Base-by-base conservation (phyloP, 1,140 invertebrate genomes). In the Drosophila bocki region DNA sequence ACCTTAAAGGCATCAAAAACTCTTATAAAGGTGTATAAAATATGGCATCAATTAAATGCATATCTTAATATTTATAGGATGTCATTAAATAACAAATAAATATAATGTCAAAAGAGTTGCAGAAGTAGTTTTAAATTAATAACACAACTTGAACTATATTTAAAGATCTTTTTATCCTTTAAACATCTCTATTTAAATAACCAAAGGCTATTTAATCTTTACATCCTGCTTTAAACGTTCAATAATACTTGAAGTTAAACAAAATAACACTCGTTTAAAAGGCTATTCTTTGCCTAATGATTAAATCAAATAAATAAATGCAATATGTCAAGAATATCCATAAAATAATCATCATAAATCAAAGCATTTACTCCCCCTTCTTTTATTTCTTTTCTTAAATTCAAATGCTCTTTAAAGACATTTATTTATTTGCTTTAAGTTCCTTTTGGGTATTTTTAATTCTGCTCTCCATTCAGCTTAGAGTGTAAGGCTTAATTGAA, bases 401-500 rank as follows among this genome's bases (percentile, higher is more conserved):
- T 17, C 17, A 37, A 22, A 2, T 6, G 12, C 33, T 15, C 4
- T 19, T 37, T 54, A 11, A 54, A n/a, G 8, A 1, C 12, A 22
- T 9, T 22, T 37, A 53, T 19, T 22, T 17, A 54, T 37, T 54
- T 22, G 12, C 19, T 11, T 26, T 11, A 6, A 26, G 17, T 39
- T 56, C 17, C 17, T 22, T 44, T 61, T 17, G 32, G 26, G 22
- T 13, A n/a, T 9, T 8, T 59, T 19, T 3, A 19, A 32, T 19
- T 12, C 12, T n/a, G 22, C 9, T 33, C 29, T 6, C 0, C 3
- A 5, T 61, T 7, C 2, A 13, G 33, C 11, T 17, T 41, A 6
- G 13, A 54, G 15, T 37, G 3, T 26, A 39, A 39, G 26, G 29
- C 32, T 57, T 65, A 65, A 65, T 65, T 65, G 62, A 62, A 65